A percentile compares a stretch with the other conserved stretches of the same genome.
Evolutionary conservation across 2,113 vertebrate species (phyloP).

Genomic region (Zapornia atra): DNA sequence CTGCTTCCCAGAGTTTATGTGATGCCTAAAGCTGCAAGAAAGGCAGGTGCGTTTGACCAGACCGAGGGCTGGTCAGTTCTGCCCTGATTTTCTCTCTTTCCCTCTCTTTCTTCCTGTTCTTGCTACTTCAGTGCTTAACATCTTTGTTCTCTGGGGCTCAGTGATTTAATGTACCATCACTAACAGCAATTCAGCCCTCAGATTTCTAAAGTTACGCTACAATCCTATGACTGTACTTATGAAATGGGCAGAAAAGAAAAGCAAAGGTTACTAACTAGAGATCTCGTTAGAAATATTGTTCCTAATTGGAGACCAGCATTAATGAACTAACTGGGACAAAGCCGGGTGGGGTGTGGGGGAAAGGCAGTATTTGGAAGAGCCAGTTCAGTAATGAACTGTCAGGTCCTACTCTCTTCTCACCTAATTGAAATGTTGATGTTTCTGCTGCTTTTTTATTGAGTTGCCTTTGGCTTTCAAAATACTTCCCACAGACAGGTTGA

Average conservation of each 20-base stretch:
- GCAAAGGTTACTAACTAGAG: not conserved
- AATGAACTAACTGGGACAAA: conserved; percentile 60
- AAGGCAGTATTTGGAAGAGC: not conserved
- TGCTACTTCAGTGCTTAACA: not conserved
- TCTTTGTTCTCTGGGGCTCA: conserved; percentile 35
- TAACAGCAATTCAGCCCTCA: conserved; percentile 19
- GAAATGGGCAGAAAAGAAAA: not conserved
- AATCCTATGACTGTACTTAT: not conserved
- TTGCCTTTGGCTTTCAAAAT: conserved; percentile 67
- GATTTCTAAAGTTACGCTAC: conserved; percentile 35
- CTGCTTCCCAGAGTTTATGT: not conserved
- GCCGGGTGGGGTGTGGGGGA: too few species aligned
- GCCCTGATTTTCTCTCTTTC: conserved; percentile 3
- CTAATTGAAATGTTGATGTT: conserved; percentile 63
- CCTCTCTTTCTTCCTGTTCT: not conserved
- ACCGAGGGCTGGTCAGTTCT: not conserved
- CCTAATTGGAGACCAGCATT: conserved; percentile 57
- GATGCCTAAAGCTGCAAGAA: not conserved
- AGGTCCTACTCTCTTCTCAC: conserved; percentile 28
- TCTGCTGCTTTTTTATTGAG: conserved; percentile 52
- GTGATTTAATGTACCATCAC: conserved; percentile 36
- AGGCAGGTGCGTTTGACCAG: not conserved
- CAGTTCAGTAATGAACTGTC: conserved; percentile 30
- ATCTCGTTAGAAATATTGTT: not conserved
- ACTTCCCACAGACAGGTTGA: conserved; percentile 35